These are phyloP conservation scores for Agrilus mali DNA, from an alignment of 2,888 invertebrate species.

Conservation along the genomic window DNA sequence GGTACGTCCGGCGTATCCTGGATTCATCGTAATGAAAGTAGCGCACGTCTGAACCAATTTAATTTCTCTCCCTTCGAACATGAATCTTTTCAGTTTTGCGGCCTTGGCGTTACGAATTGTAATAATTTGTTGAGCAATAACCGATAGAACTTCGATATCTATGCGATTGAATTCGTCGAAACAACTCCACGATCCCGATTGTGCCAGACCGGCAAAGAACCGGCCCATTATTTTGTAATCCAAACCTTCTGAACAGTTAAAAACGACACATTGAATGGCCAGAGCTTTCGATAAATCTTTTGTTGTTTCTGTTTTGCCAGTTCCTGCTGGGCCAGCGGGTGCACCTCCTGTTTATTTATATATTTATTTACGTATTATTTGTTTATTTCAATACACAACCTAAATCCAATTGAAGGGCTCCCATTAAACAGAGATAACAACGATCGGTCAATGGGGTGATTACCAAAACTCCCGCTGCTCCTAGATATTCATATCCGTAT, in stretches of 20 bases:
- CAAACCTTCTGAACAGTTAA: constrained; percentile 77
- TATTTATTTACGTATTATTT: not conserved
- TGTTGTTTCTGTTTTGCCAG: constrained; percentile 85
- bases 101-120: constrained; percentile 80
- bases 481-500: constrained; percentile 86
- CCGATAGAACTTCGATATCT: constrained; percentile 80
- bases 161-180: constrained; percentile 89
- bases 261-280: constrained; percentile 83
- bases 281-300: constrained; percentile 80
- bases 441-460: constrained; percentile 83
- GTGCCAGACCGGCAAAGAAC: constrained; percentile 80
- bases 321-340: constrained; percentile 79
- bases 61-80: constrained; percentile 83
- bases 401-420: constrained; percentile 74
- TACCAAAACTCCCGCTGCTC: constrained; percentile 73
- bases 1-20: constrained; percentile 81
- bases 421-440: constrained; percentile 82
- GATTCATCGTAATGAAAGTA: constrained; percentile 87
- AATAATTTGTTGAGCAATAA: constrained; percentile 80
- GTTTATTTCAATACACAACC: constrained; percentile 23
- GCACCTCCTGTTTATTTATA: constrained; percentile 51
- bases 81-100: constrained; percentile 52
- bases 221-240: constrained; percentile 79
- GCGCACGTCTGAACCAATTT: constrained; percentile 69
- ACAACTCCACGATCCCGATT: constrained; percentile 86